A percentile compares a stretch with the other conserved stretches of the same genome.
phyloP scores from a whole-genome alignment of 64 coral and sea anemone genomes.

The Stichodactyla mertensii region DNA sequence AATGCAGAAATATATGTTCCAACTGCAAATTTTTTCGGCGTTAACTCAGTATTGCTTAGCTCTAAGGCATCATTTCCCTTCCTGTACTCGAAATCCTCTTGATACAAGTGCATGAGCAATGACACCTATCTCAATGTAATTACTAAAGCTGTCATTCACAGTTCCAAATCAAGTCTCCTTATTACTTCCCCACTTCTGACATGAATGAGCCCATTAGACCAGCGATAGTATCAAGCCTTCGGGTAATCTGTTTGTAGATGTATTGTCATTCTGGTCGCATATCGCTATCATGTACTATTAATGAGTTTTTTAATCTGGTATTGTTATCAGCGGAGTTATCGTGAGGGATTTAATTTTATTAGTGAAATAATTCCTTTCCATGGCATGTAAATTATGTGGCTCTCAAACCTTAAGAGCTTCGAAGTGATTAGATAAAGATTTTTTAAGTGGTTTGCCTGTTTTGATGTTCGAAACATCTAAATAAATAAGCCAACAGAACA shows the following conservation, averaged over 20 bases:
- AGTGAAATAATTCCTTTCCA: neutral
- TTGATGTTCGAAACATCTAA: neutral
- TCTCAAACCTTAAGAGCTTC: neutral
- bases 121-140: neutral
- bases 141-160: neutral
- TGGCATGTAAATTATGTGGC: conserved; percentile 23
- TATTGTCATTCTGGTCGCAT: neutral
- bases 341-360: conserved; percentile 21
- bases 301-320: neutral
- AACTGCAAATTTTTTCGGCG: neutral
- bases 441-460: too few relatives aligned
- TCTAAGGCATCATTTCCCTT: neutral
- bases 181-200: neutral
- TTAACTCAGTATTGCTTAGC: neutral
- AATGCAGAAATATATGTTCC: too few relatives aligned
- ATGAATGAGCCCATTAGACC: neutral
- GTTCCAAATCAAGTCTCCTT: neutral
- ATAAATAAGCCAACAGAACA: neutral
- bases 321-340: conserved; percentile 8
- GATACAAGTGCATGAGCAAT: neutral
- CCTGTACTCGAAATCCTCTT: neutral
- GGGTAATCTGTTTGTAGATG: neutral
- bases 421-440: neutral
- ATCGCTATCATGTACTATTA: neutral
- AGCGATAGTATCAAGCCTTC: neutral